These are phyloP conservation scores for Sesamia nonagrioides DNA, from an alignment of 1,140 invertebrate genomes.

Conservation along the genomic window DNA sequence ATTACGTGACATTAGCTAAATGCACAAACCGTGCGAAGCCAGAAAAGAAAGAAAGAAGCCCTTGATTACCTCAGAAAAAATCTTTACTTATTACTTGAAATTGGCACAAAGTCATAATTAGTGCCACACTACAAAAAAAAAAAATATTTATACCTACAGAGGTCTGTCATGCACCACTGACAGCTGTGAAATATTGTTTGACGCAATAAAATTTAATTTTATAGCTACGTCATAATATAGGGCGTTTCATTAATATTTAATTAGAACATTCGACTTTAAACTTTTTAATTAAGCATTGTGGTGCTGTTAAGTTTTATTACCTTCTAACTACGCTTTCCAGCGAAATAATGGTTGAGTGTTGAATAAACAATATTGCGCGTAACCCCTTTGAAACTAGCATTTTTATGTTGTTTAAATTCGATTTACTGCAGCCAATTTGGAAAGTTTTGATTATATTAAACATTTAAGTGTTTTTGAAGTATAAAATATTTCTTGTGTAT, in stretches of 20 bases:
- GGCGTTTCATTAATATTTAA: conserved; percentile 54
- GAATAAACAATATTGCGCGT: conserved; percentile 22
- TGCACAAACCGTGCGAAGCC: too few relatives aligned
- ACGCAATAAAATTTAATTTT: conserved; percentile 52
- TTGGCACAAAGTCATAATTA: too few relatives aligned
- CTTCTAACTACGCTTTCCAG: conserved; percentile 37
- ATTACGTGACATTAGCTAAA: too few relatives aligned
- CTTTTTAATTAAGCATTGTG: conserved; percentile 55
- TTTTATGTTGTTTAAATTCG: conserved; percentile 41
- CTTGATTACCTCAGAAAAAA: too few relatives aligned
- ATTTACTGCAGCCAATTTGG: conserved; percentile 22
- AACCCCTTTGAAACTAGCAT: not conserved
- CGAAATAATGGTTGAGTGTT: conserved; percentile 22
- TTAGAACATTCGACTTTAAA: conserved; percentile 50
- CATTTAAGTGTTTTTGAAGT: not conserved
- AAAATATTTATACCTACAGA: not conserved
- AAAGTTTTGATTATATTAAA: conserved; percentile 26
- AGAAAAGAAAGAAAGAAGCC: too few relatives aligned
- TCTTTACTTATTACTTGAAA: too few relatives aligned
- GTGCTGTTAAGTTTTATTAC: conserved; percentile 50
- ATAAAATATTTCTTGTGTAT: conserved; percentile 11
- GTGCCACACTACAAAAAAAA: too few relatives aligned
- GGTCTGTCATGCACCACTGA: not conserved
- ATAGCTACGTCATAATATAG: conserved; percentile 32
- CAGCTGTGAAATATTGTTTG: conserved; percentile 39